Conservation (phyloP, 2,113 vertebrate genomes). For the Pavo muticus region DNA sequence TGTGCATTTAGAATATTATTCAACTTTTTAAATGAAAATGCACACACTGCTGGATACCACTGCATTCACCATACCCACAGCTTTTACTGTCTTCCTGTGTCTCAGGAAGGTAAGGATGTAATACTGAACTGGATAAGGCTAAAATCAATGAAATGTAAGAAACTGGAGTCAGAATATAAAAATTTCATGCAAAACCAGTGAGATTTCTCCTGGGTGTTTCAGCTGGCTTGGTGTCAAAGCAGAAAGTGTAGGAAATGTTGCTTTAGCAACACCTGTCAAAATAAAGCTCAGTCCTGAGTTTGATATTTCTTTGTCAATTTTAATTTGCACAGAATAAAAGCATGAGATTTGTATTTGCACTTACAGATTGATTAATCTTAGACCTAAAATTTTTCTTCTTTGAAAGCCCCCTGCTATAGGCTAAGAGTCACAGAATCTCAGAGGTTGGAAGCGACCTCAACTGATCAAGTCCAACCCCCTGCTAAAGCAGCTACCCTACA, state of each 20-base stretch:
- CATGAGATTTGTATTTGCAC: neutral
- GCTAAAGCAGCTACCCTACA: no score
- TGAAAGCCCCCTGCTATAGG: neutral
- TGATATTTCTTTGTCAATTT: neutral
- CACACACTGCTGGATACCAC: neutral
- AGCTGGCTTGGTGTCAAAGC: neutral
- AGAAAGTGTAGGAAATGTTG: neutral
- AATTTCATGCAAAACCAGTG: neutral
- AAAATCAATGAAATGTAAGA: neutral
- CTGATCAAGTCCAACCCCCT: no score
- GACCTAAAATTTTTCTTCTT: neutral
- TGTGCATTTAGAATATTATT: neutral
- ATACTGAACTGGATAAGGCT: neutral
- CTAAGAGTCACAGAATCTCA: no score
- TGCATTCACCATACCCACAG: neutral
- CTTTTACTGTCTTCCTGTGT: neutral
- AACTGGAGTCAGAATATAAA: neutral
- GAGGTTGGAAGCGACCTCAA: no score
- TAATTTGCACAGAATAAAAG: neutral
- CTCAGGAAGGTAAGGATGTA: neutral
- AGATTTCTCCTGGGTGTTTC: neutral
- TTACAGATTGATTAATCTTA: neutral
- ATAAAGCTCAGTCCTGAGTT: neutral
- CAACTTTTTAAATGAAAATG: neutral
- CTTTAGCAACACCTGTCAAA: neutral